Conservation (phyloP, 2,888 invertebrate genomes). For the Macrosoma leucophasiata region DNA sequence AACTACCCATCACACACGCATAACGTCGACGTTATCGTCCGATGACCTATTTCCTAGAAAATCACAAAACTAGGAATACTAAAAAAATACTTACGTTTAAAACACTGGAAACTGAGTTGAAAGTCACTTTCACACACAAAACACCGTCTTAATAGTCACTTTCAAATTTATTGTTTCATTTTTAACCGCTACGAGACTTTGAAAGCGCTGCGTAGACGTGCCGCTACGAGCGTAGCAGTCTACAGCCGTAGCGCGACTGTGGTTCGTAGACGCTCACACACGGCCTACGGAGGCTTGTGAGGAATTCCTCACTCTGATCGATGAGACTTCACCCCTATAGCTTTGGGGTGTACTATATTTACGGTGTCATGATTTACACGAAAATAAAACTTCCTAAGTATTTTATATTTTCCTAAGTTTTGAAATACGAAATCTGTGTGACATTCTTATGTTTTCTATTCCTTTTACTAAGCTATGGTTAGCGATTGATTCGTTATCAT, state of each 20-base stretch:
- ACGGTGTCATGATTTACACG: constrained; percentile 27
- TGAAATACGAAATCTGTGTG: too few relatives aligned
- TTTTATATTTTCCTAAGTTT: too few relatives aligned
- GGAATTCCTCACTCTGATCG: constrained; percentile 35
- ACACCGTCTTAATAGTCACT: constrained; percentile 15
- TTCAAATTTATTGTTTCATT: constrained; percentile 13
- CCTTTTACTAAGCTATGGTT: too few relatives aligned
- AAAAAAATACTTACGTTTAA: constrained; percentile 21
- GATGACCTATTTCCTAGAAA: constrained; percentile 20
- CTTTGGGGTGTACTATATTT: constrained; percentile 25
- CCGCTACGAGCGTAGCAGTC: constrained; percentile 53
- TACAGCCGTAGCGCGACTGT: constrained; percentile 52
- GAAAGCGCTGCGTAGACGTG: constrained; percentile 35
- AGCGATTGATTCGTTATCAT: too few relatives aligned
- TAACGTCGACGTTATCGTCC: constrained; percentile 21
- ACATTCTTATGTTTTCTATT: too few relatives aligned
- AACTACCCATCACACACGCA: constrained; percentile 9
- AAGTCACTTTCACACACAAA: constrained; percentile 22
- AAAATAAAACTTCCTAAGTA: too few relatives aligned
- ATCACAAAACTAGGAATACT: constrained; percentile 10
- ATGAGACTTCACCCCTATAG: constrained; percentile 32
- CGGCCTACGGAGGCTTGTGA: constrained; percentile 32
- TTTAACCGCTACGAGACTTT: constrained; percentile 4
- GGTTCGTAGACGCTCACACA: constrained; percentile 28
- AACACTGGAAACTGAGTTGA: constrained; percentile 6